Evolutionary conservation across 2,113 vertebrate species (phyloP).

Genomic region (Brachypodius melanocephalos): DNA sequence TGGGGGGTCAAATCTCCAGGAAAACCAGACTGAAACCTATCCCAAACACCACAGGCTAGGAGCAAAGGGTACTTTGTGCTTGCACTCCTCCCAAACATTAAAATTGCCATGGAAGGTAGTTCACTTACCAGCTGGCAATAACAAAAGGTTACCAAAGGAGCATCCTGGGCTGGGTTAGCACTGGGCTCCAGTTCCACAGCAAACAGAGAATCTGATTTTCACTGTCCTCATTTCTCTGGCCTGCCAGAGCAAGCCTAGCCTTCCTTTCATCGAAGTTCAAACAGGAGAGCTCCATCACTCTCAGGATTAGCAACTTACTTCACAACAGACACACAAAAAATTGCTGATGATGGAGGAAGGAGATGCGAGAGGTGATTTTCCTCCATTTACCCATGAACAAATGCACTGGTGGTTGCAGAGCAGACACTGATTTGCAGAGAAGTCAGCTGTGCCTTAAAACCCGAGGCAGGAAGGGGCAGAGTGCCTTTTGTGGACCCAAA

Average conservation of each 20-base stretch:
- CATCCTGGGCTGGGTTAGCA: neutral
- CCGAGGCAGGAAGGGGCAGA: neutral
- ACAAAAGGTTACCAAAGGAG: neutral
- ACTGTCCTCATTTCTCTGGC: neutral
- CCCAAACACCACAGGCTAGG: neutral
- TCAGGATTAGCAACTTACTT: neutral
- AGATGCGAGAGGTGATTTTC: neutral
- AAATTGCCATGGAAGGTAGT: neutral
- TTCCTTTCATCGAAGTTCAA: neutral
- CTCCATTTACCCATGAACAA: neutral
- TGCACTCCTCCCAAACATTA: accelerated
- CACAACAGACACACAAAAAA: neutral
- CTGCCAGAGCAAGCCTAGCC: neutral
- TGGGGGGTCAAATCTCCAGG: neutral
- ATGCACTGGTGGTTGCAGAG: neutral
- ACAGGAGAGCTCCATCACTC: neutral
- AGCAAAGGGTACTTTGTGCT: neutral
- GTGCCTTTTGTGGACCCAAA: neutral
- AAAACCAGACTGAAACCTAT: neutral
- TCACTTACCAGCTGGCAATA: neutral
- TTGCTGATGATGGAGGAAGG: neutral
- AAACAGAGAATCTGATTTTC: neutral
- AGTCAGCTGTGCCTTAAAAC: neutral
- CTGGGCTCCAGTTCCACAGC: neutral
- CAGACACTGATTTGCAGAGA: neutral